Base-by-base conservation (phyloP, 2,113 vertebrate genomes). In the Ailuropoda melanoleuca region DNA sequence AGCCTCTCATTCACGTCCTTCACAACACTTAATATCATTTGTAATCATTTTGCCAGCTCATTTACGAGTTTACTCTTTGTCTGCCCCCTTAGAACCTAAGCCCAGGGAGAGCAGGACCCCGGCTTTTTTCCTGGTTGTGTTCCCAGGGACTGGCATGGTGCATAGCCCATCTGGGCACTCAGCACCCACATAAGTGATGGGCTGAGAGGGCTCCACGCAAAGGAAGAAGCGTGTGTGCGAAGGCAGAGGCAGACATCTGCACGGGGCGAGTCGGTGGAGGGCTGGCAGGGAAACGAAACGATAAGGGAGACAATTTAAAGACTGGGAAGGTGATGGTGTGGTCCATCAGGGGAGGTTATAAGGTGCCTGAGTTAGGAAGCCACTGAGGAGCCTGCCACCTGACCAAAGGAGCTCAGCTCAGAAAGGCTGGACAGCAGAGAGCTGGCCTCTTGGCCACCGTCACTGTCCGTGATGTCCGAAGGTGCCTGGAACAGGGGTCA, bases 291-390 rank as follows among this genome's bases (percentile, higher is more conserved):
- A 68, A 39, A 23, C 4, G 3, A 58, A n/a, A 46, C 18, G 18
- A 24, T 3, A 19, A 74, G 14, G 48, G 24, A 75, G 37, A 26
- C 3, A 4, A 8, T 6, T 62, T 48, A 37, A 48, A 56, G 37
- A 66, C 0, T 26, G 29, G 13, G 21, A 11, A 29, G 4, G 9
- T 5, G 24, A n/a, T n/a, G 4, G 21, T 0, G 1, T 43, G 39
- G 43, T 34, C 58, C 50, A n/a, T 39, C 2, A 2, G 39, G 34
- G 74, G 8, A 80, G 39, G 39, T 3, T 23, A 14, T 18, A 6
- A 43, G 50, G 43, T 58, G 21, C 53, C 46, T n/a, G 29, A 60
- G 21, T 29, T 13, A 39, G 29, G 62, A 18, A 68, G 5, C 18
- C 15, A 1, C 26, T 19, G 70, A 86, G 55, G 29, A 53, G 2